Base-by-base conservation (phyloP, 1,140 invertebrate species). In the Tachypleus tridentatus region DNA sequence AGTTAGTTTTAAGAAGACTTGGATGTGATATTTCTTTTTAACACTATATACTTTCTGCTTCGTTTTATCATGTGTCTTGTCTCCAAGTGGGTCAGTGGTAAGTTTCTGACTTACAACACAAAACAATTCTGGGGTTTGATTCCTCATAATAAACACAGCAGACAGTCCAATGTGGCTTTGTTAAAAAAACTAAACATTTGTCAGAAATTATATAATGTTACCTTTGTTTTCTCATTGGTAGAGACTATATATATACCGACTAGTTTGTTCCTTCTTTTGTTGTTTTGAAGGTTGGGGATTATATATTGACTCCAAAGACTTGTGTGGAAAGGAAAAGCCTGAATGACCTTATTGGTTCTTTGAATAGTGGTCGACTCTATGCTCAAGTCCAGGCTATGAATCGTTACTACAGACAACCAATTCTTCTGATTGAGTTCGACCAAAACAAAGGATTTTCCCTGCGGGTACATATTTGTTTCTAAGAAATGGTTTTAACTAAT, bases 261-360 rank as follows among this genome's bases (percentile, higher is more conserved):
- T 61, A 5, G 53, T 9, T 58, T 74, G 73, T 60, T 69, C 89
- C 88, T 29, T 29, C 29, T 29, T 29, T 29, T 29, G 29, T 29
- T 29, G 29, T 29, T 29, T 29, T 29, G 29, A 1, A 29, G 29
- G 86, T 98, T 60, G 95, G 95, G 3, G 97, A 99, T 78, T 99
- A 99, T 74, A 95, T 99, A 71, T 79, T 99, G 3, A 95, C 95
- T 0, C 91, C 93, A 1, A 93, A 98, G 49, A 91, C 98, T 71
- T 96, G 91, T 73, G 85, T 99, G 4, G 97, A 99, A 78, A 81
- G 97, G 5, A 99, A 99, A 80, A 97, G 93, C 65, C 84, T 99
- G 49, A 93, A 91, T 50, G 97, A 99, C 85, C 80, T 99, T 64
- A 95, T 98, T 75, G 93, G 93, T 10, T 98, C 95, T 0, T 79